A percentile compares a stretch with the other conserved stretches of the same genome.
Evolutionary conservation across 2,113 vertebrate genomes (phyloP).

Genomic region (Gavialis gangeticus): DNA sequence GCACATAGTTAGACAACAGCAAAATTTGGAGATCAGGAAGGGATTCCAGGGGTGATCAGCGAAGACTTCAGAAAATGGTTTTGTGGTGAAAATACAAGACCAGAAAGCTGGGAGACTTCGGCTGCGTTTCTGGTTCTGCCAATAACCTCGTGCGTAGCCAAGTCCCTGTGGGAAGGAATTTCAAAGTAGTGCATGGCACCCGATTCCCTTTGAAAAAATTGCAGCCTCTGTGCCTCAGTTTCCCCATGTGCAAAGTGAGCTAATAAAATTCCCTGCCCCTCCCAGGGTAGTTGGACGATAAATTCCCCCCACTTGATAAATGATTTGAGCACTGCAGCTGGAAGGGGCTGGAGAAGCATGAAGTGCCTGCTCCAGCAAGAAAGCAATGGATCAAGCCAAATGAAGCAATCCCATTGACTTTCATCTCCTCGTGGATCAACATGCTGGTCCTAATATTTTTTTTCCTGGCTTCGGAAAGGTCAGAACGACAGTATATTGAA

Average conservation of each 20-base stretch:
- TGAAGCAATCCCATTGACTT: neutral
- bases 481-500: slow-evolving; percentile 59
- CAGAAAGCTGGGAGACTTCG: neutral
- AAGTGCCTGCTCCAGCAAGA: neutral
- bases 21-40: neutral
- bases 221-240: neutral
- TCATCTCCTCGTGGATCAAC: slow-evolving; percentile 33
- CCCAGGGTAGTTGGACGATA: rapidly evolving
- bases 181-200: neutral
- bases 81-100: neutral
- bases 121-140: neutral
- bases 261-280: neutral
- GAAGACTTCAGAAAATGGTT: neutral
- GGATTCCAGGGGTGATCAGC: rapidly evolving
- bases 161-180: neutral
- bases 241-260: neutral
- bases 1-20: neutral
- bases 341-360: neutral
- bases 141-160: rapidly evolving
- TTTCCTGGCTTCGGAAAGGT: slow-evolving; percentile 63
- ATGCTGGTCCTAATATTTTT: slow-evolving; percentile 42
- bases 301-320: neutral
- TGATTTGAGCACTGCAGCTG: neutral
- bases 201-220: neutral
- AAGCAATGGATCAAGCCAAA: neutral